Percentiles rank a stretch among this genome's conserved stretches.
phyloP scores from a whole-genome alignment of 2,888 invertebrate species.

The Bombylius discolor region DNA sequence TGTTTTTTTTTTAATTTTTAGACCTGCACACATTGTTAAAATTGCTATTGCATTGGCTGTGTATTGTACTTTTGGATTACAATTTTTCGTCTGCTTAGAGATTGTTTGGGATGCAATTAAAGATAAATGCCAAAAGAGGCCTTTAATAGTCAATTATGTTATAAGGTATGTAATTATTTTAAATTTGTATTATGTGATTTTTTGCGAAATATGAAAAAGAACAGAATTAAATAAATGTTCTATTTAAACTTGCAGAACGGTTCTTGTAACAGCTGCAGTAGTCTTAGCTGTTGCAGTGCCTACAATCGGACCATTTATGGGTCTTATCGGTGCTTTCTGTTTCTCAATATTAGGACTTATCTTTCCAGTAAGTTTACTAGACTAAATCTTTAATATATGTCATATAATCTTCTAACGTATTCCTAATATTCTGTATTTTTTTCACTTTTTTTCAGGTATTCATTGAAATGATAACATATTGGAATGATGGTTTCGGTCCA shows the following conservation, averaged over 20 bases:
- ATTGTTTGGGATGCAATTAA: constrained; percentile 80
- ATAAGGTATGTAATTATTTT: constrained; percentile 37
- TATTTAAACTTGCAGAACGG: constrained; percentile 35
- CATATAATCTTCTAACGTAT: neutral
- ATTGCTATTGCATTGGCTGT: constrained; percentile 79
- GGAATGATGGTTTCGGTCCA: constrained; percentile 68
- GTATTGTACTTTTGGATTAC: constrained; percentile 88
- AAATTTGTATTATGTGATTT: neutral
- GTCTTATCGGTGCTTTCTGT: constrained; percentile 85
- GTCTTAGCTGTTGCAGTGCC: constrained; percentile 75
- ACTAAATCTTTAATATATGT: no score
- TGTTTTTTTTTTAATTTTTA: constrained; percentile 38
- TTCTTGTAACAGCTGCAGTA: constrained; percentile 55
- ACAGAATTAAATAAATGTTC: neutral
- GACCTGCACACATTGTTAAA: constrained; percentile 74
- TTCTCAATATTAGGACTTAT: constrained; percentile 84
- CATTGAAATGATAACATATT: constrained; percentile 74
- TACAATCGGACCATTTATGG: constrained; percentile 77
- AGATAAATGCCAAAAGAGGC: constrained; percentile 54
- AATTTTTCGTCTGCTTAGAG: constrained; percentile 91
- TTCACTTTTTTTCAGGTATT: constrained; percentile 35
- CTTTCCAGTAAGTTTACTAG: constrained; percentile 47
- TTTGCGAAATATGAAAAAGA: neutral
- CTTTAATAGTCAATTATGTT: constrained; percentile 59
- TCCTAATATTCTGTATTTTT: neutral